phyloP scores from a whole-genome alignment of 2,888 invertebrate species.

The Drosophila putrida region DNA sequence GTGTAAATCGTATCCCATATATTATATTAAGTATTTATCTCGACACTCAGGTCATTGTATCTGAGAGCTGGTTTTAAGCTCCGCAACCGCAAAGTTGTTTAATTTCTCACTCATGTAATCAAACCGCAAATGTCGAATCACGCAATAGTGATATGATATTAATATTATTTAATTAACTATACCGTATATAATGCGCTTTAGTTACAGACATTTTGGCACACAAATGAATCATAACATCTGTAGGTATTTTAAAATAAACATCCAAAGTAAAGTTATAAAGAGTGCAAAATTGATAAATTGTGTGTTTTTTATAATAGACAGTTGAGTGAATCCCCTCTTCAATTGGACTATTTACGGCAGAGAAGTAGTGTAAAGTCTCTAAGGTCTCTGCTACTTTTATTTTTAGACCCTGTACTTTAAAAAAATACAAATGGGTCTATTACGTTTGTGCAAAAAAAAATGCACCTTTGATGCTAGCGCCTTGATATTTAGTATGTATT shows the following conservation, averaged over 20 bases:
- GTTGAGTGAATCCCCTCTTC: background rate
- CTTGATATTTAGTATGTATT: too few relatives aligned
- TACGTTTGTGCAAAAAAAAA: too few relatives aligned
- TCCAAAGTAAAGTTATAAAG: background rate
- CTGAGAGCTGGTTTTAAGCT: constrained; percentile 28
- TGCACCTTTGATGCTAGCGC: too few relatives aligned
- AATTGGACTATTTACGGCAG: background rate
- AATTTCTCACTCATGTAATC: constrained; percentile 14
- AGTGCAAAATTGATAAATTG: background rate
- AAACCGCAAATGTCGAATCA: constrained; percentile 19
- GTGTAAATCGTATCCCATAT: constrained; percentile 57
- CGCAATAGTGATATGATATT: constrained; percentile 2
- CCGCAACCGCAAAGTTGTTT: constrained; percentile 14
- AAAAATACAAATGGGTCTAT: too few relatives aligned
- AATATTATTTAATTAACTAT: constrained; percentile 7
- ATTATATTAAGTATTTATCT: constrained; percentile 51
- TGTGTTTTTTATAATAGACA: background rate
- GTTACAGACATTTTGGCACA: background rate
- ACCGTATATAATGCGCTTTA: background rate
- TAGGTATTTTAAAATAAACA: too few relatives aligned
- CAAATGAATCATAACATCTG: background rate
- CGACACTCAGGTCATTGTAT: constrained; percentile 61
- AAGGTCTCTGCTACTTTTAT: too few relatives aligned
- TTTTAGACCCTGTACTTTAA: too few relatives aligned
- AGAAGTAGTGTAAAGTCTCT: background rate